Evolutionary conservation across 2,888 invertebrate genomes (phyloP), one percentile per base, ranked within the genome.

Genomic region (Hofmannophila pseudospretella): DNA sequence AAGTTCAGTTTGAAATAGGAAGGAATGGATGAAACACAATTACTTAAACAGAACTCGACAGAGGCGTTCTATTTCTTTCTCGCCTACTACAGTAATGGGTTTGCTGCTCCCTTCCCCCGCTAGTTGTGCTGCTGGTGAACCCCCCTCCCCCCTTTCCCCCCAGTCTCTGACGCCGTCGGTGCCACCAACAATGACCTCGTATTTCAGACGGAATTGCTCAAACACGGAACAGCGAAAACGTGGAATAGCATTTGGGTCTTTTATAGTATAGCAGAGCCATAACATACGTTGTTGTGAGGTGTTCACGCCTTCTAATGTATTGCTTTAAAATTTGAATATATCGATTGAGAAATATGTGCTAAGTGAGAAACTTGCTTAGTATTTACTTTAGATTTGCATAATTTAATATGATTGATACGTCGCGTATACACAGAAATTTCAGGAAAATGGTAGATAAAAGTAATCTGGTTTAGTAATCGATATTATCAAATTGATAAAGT

Each of bases 181-280:
- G 81, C 81, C 80, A 81, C 81, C 84, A 79, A 81, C 85, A 84
- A 85, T 81, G 86, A 84, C 85, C 85, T 77, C 85, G 82, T 86
- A 86, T 85, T 86, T 85, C 77, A 85, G 82, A 65, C 70, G 71
- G 78, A 85, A 85, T 86, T 85, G 82, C 80, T 81, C 75, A 75
- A 85, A 84, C 75, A 78, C 68, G 70, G 82, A 80, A 80, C 75
- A 76, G 71, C 67, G 76, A 75, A 80, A 80, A 71, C 71, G 67
- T 66, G 68, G 76, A 78, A 79, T 75, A 70, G 79, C 65, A 60
- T 60, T 64, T 53, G 51, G 60, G 57, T 62, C 64, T 62, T 62
- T 54, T 63, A 64, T 30, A 39, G 19, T 31, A 40, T 32, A 36
- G n/a, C 11, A 12, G 22, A 22, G 23, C 8, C 9, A 22, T 20